Evolutionary conservation across 2,888 invertebrate species (phyloP).

Genomic region (Lasius fuliginosus): DNA sequence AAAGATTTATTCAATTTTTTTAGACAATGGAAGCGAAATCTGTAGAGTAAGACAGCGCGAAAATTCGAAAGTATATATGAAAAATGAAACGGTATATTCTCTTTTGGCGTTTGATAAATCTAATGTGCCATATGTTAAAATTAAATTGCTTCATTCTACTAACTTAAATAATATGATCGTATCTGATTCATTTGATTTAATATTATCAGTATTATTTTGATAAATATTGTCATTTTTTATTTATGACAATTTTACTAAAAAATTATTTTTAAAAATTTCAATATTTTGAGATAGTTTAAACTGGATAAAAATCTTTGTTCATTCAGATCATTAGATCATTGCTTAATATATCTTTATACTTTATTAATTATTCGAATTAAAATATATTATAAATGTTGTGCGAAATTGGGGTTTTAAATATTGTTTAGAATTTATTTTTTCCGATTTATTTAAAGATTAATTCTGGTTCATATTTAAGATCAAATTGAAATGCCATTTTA

Average conservation of each 20-base stretch:
- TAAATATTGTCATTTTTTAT: neutral
- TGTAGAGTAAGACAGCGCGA: neutral
- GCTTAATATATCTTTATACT: neutral
- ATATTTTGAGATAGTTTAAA: neutral
- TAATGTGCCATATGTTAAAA: neutral
- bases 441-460: neutral
- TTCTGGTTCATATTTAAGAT: neutral
- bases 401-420: neutral
- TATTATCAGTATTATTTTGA: neutral
- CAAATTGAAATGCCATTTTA: neutral
- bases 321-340: neutral
- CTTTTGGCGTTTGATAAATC: neutral
- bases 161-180: neutral
- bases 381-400: neutral
- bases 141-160: neutral
- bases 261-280: neutral
- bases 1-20: slow-evolving; percentile 22
- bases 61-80: neutral
- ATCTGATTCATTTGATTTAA: neutral
- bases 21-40: neutral
- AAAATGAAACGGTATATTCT: neutral
- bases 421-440: neutral
- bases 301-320: neutral
- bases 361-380: slow-evolving; percentile 1
- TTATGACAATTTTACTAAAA: neutral